These are phyloP conservation scores for Pollachius pollachius DNA, from an alignment of 2,113 vertebrate species.

Conservation along the genomic window DNA sequence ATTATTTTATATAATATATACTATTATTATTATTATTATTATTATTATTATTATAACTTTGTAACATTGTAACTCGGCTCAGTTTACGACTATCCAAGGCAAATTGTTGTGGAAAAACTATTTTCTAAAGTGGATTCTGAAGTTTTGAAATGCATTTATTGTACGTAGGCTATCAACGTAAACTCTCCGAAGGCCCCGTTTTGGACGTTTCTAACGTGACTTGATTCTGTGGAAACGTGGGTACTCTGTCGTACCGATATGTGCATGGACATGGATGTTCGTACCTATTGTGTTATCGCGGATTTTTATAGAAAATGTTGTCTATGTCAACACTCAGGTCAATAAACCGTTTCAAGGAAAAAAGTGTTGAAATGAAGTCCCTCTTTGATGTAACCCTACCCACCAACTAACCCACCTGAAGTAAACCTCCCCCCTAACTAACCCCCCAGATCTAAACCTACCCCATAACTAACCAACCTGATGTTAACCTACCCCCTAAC, in stretches of 20 bases:
- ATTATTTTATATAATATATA: slow-evolving; percentile 53
- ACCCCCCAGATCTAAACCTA: too few species aligned
- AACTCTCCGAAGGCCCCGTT: slow-evolving; percentile 70
- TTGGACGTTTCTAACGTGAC: slow-evolving; percentile 65
- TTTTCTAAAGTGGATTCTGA: slow-evolving; percentile 41
- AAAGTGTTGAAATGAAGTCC: too few species aligned
- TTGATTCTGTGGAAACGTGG: slow-evolving; percentile 63
- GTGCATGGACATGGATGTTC: slow-evolving; percentile 64
- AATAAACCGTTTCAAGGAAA: slow-evolving; percentile 41
- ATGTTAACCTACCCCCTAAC: too few species aligned
- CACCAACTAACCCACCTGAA: too few species aligned
- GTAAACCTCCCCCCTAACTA: too few species aligned
- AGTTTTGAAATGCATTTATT: slow-evolving; percentile 64
- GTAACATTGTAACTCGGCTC: slow-evolving; percentile 21
- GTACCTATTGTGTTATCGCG: slow-evolving; percentile 64
- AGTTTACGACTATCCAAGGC: slow-evolving; percentile 2
- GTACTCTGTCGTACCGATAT: slow-evolving; percentile 59
- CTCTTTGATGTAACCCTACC: too few species aligned
- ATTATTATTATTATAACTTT: slow-evolving; percentile 43
- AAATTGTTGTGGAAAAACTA: slow-evolving; percentile 41
- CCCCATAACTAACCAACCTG: too few species aligned
- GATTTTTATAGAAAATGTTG: slow-evolving; percentile 73
- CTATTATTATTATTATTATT: slow-evolving; percentile 50
- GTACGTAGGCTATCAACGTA: slow-evolving; percentile 90
- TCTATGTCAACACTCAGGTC: slow-evolving; percentile 84